Base-by-base conservation (phyloP, 2,888 invertebrate genomes). In the Hirtodrosophila alboralis region DNA sequence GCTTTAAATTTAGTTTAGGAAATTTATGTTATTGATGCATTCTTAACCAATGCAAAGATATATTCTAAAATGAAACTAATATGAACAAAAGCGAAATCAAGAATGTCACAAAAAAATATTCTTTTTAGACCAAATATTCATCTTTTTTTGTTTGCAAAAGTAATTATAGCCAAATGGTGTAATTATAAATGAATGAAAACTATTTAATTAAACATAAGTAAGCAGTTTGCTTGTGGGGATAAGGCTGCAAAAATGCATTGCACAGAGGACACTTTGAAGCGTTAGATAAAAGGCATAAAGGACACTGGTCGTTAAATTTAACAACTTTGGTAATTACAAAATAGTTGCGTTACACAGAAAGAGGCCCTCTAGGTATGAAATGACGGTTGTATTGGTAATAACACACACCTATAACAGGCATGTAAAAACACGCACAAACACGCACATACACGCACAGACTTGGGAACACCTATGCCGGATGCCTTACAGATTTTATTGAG, bases 301-400 rank as follows among this genome's bases (percentile, higher is more conserved):
- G 52, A 73, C 52, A 45, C 28, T 13, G 43, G 58, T 52, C 54
- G 58, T 79, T 71, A 81, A 84, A 81, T 62, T 79, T 68, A 78
- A 79, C 59, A 81, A 58, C 85, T 65, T 78, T 65, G 48, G 79
- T 83, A 81, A 84, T 78, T 81, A 83, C 85, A 75, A 84, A 84
- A 78, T 81, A 78, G 75, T 84, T 81, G 23, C 40, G 48, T 31
- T 59, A 43, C 51, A 43, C 47, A n/a, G n/a, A n/a, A n/a, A 44
- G 16, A 26, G 34, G 33, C 36, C 33, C 56, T 56, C 61, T 54
- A 43, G n/a, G n/a, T 14, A 47, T 41, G 38, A 62, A 54, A 43
- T 73, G 57, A 62, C 57, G n/a, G 41, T 10, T 45, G 65, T 62
- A 74, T 65, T 66, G 65, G 45, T 59, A 58, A 62, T 73, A 59